Base-by-base conservation (phyloP, 2,888 invertebrate species). In the Calliopum simillimum region DNA sequence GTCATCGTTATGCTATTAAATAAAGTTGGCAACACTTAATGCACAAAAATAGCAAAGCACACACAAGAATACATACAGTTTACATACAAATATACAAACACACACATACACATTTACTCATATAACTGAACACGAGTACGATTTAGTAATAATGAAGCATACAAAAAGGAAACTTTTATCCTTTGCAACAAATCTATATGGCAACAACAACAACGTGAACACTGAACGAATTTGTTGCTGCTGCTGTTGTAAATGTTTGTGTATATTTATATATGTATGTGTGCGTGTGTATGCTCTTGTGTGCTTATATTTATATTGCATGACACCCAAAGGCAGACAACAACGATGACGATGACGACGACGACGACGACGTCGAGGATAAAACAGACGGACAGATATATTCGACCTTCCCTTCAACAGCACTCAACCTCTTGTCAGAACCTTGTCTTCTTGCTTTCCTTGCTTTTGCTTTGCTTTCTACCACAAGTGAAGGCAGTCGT, bases 1-100 rank as follows among this genome's bases (percentile, higher is more conserved):
- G 81, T 82, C 81, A 80, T 82, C 81, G 78, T 82, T 78, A 81
- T 79, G 79, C 79, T 80, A 80, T 82, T 80, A 81, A 83, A 81
- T 81, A 81, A 81, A 82, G 80, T 82, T 82, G 82, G 82, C 82
- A 82, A 81, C 83, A 82, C 82, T 82, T 81, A 80, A 81, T 79
- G 81, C 79, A 80, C 77, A 73, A 69, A 46, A 71, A 46, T 33
- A 77, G 75, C 47, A 63, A 66, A 44, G 23, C 25, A 68, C 6
- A 23, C 56, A 72, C 46, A 53, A 55, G 61, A 70, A 68, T 49
- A 61, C 49, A 47, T 76, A 77, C 74, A 49, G 68, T 74, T 76
- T 72, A 68, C 68, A 69, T n/a, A 75, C 72, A 73, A 43, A 59
- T 41, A 68, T 16, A 67, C n/a, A 43, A 43, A 59, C 12, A 65